Conservation (phyloP, 2,888 invertebrate genomes). For the Drosophila nigricruria region DNA sequence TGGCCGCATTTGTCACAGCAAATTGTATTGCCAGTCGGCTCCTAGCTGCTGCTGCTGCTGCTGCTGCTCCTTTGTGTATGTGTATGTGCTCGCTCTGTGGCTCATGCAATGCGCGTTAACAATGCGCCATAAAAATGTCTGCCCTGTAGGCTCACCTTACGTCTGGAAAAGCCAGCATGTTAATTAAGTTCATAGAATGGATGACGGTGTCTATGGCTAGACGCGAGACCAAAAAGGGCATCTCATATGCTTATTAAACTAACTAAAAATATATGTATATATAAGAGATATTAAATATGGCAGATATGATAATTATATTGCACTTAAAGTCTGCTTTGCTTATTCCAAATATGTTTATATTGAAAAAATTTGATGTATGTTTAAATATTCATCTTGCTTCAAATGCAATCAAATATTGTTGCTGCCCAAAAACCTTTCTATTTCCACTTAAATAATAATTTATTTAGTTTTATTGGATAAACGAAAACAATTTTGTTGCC, state of each 20-base stretch:
- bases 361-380: background rate
- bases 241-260: constrained; percentile 50
- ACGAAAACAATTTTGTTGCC: background rate
- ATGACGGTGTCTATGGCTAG: constrained; percentile 5
- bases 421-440: background rate
- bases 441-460: background rate
- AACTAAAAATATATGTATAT: constrained; percentile 11
- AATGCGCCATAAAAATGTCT: constrained; percentile 55
- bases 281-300: background rate
- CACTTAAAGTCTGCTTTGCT: background rate
- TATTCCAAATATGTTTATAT: background rate
- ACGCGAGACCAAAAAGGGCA: constrained; percentile 4
- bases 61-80: background rate
- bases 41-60: constrained; percentile 24
- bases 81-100: constrained; percentile 5
- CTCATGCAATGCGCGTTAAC: constrained; percentile 42
- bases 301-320: background rate
- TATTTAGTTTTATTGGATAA: background rate
- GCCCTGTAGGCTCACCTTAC: constrained; percentile 61
- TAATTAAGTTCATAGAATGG: constrained; percentile 55
- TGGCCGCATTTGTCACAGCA: constrained; percentile 74
- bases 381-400: background rate
- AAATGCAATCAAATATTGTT: background rate
- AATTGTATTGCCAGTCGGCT: constrained; percentile 64
- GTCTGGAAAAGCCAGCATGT: constrained; percentile 46